A percentile compares a stretch with the other conserved stretches of the same genome.
These are phyloP conservation scores for Phyllotis vaccarum DNA, from an alignment of 2,797 vertebrate species.

Conservation along the genomic window DNA sequence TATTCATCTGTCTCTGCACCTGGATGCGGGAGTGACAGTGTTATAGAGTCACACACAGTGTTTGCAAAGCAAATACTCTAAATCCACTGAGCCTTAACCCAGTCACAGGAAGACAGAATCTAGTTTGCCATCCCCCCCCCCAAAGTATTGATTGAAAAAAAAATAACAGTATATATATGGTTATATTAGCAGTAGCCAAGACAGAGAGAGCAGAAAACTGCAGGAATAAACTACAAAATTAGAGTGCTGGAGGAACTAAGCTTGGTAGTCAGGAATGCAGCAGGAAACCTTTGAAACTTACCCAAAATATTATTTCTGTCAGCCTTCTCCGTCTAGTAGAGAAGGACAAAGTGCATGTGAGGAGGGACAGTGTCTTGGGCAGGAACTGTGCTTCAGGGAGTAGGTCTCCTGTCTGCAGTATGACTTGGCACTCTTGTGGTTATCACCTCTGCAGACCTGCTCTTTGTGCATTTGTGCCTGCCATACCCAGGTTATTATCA, in stretches of 20 bases:
- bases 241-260: too few species aligned
- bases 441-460: too few species aligned
- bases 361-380: fast-evolving
- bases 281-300: neutral
- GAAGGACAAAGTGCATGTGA: neutral
- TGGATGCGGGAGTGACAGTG: neutral
- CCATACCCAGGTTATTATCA: neutral
- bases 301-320: neutral
- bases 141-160: neutral
- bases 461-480: neutral
- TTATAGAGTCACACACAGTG: neutral
- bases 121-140: neutral
- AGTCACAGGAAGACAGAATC: neutral
- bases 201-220: neutral
- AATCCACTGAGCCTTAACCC: neutral
- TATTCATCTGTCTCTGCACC: neutral
- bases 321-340: neutral
- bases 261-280: neutral
- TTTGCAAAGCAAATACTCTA: neutral
- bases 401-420: fast-evolving
- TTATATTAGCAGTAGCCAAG: neutral
- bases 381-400: neutral
- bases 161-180: neutral
- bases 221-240: neutral
- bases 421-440: too few species aligned